These are phyloP conservation scores for Alca torda DNA, from an alignment of 2,797 vertebrate genomes.

Conservation along the genomic window DNA sequence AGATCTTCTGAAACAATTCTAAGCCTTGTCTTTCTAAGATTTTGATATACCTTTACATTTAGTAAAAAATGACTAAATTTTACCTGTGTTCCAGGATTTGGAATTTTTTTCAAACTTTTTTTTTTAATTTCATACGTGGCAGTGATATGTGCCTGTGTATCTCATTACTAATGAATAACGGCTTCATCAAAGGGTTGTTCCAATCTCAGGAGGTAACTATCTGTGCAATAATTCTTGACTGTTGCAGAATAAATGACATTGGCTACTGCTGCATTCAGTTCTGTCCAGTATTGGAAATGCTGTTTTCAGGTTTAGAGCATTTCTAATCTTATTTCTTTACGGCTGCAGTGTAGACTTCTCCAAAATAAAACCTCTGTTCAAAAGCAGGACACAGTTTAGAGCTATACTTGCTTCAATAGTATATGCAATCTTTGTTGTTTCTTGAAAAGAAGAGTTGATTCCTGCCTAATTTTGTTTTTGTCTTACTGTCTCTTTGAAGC, in stretches of 20 bases:
- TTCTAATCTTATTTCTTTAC: not conserved
- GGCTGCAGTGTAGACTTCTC: not conserved
- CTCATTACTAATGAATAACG: not conserved
- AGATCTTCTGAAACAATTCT: not conserved
- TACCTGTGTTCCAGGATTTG: not conserved
- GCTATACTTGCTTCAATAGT: not conserved
- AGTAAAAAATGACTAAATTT: not conserved
- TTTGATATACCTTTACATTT: not conserved
- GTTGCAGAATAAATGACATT: not conserved
- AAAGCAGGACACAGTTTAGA: not conserved
- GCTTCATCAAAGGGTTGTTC: not conserved
- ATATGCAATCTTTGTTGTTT: not conserved
- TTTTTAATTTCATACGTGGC: not conserved
- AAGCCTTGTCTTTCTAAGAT: not conserved
- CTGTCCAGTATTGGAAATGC: not conserved
- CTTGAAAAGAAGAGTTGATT: not conserved
- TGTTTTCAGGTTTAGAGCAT: not conserved
- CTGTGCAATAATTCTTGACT: not conserved
- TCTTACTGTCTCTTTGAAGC: not conserved
- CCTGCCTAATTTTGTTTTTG: not conserved
- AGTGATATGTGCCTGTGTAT: not conserved
- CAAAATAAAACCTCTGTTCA: not conserved
- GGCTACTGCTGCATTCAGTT: not conserved
- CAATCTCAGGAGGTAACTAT: not conserved
- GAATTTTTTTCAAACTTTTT: not conserved